Evolutionary conservation across 1,140 invertebrate species (phyloP).

Genomic region (Drosophila ironensis): DNA sequence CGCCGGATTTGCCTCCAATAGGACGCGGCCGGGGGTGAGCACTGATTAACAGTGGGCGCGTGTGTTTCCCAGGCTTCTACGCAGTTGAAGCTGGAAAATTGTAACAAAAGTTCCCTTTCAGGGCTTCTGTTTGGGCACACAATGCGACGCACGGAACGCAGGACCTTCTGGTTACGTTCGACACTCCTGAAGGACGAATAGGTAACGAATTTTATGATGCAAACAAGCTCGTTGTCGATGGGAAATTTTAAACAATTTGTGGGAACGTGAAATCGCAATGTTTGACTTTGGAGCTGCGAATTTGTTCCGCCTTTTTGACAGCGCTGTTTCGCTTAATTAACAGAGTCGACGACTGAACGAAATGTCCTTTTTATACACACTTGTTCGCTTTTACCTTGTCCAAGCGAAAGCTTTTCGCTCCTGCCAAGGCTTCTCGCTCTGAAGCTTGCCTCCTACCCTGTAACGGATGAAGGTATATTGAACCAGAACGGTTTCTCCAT

Average conservation of each 20-base stretch:
- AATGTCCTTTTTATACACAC: constrained; percentile 81
- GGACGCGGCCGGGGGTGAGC: constrained; percentile 7
- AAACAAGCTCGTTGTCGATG: background rate
- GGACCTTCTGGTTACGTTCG: background rate
- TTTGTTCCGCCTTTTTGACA: constrained; percentile 57
- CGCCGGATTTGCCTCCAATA: constrained; percentile 25
- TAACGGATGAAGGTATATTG: background rate
- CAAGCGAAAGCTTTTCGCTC: constrained; percentile 43
- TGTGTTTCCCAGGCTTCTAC: constrained; percentile 49
- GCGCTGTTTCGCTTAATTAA: constrained; percentile 66
- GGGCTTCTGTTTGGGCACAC: constrained; percentile 17
- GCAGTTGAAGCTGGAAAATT: constrained; percentile 48
- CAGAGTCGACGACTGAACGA: constrained; percentile 75
- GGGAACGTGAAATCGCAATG: constrained; percentile 1
- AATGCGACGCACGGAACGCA: background rate
- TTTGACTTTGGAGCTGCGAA: constrained; percentile 11
- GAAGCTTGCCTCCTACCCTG: constrained; percentile 5
- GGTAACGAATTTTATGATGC: no score
- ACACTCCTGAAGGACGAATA: no score
- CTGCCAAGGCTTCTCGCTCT: constrained; percentile 9
- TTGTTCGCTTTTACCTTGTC: constrained; percentile 73
- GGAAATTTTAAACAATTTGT: constrained; percentile 16
- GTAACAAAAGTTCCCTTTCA: constrained; percentile 38
- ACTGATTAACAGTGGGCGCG: constrained; percentile 18
- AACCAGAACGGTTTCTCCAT: no score